Evolutionary conservation across 2,888 invertebrate genomes (phyloP).

Genomic region (Ochlodes sylvanus): DNA sequence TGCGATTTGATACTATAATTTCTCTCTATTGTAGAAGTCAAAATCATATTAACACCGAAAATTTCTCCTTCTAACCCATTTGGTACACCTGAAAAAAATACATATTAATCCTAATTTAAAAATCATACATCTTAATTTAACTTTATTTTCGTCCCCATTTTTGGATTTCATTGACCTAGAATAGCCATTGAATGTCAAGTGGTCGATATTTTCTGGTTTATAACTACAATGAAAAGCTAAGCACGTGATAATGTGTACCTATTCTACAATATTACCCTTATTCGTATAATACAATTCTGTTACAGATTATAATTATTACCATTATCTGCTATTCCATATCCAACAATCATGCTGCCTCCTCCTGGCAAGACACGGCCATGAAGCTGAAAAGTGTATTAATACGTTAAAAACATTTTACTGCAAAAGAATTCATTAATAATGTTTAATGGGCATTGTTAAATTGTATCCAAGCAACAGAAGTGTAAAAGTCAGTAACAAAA

Average conservation of each 20-base stretch:
- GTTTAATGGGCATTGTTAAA: not conserved
- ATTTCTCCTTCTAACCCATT: constrained; percentile 89
- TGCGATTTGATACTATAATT: constrained; percentile 62
- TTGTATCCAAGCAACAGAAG: not conserved
- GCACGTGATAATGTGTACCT: too few relatives aligned
- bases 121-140: too few relatives aligned
- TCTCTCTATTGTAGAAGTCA: constrained; percentile 83
- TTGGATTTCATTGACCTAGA: too few relatives aligned
- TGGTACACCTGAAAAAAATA: constrained; percentile 73
- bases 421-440: not conserved
- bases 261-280: too few relatives aligned
- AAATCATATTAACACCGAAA: constrained; percentile 87
- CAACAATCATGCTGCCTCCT: constrained; percentile 88
- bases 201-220: too few relatives aligned
- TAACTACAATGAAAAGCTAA: too few relatives aligned
- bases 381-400: constrained; percentile 74
- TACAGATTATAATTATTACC: constrained; percentile 65
- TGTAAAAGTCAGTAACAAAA: not conserved
- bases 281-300: too few relatives aligned
- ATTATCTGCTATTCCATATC: constrained; percentile 88
- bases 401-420: not conserved
- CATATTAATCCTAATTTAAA: not conserved
- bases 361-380: constrained; percentile 81
- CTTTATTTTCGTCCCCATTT: too few relatives aligned
- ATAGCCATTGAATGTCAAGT: too few relatives aligned